Evolutionary conservation across 1,140 invertebrate genomes (phyloP), one percentile per base, ranked within the genome.

Genomic region (Halictus rubicundus): DNA sequence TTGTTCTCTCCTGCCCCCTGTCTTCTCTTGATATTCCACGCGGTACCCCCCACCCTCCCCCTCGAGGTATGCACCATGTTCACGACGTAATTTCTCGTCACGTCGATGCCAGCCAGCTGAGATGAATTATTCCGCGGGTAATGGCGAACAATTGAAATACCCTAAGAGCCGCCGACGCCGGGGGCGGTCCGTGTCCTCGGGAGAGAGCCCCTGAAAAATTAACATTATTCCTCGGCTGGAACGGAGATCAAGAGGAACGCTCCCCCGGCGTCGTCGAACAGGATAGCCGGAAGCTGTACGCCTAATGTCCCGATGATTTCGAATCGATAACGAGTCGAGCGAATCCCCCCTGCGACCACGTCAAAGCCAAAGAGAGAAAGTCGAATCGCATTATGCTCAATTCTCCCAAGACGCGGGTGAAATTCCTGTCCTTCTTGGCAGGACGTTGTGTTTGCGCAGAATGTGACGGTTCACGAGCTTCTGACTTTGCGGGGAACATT

Each of bases 291-390:
- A 70, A 49, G 32, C 39, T 54, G 68, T 77, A 79, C 42, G 77
- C 76, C 86, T 83, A 84, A 89, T 82, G 83, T 82, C 78, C 74
- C 59, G 86, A 88, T 89, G 83, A 90, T 90, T 91, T 69, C 87
- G 90, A 89, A 91, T 91, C 90, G 85, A 90, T 90, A 89, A 87
- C 86, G 80, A 88, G 63, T 63, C 73, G 57, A 42, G 52, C 54
- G 21, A 1, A 6, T 7, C 21, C 54, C 57, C 70, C 78, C 68
- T 49, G 59, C 74, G 57, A 46, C 79, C 76, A 69, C 59, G 63
- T 46, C 69, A 52, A 61, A n/a, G 54, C 32, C 78, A 74, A 78
- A 70, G 81, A 71, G 78, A 49, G 21, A 37, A 57, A 86, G 82
- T 87, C 87, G 81, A 87, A 86, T 79, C 78, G 81, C 74, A 69